phyloP scores from a whole-genome alignment of 37 sponge, comb jelly and placozoan genomes.

The Mnemiopsis leidyi region DNA sequence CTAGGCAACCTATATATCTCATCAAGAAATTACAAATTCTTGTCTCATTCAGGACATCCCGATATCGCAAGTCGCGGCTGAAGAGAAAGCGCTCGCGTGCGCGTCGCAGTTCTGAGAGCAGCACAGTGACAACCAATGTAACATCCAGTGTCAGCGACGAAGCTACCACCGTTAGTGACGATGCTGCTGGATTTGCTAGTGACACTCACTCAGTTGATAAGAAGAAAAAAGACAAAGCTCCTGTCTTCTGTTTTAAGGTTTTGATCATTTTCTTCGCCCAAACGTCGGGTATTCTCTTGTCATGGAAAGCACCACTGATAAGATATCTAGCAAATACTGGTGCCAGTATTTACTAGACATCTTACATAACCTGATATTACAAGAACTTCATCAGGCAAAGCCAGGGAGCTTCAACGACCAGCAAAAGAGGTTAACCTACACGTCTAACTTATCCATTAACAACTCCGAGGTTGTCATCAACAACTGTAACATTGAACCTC shows the following conservation, averaged over 20 bases:
- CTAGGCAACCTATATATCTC: too few species aligned
- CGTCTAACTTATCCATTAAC: not conserved
- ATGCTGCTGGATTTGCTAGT: not conserved
- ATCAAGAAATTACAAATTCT: too few species aligned
- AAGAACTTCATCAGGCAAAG: too few species aligned
- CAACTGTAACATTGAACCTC: not conserved
- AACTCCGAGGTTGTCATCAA: not conserved
- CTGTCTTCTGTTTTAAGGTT: slow-evolving; percentile 59
- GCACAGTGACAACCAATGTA: not conserved
- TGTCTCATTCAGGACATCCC: slow-evolving; percentile 28
- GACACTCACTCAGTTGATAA: not conserved
- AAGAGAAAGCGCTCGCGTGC: not conserved
- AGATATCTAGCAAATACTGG: too few species aligned
- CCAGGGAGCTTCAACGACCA: slow-evolving; percentile 60
- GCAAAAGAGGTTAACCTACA: not conserved
- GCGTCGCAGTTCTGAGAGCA: slow-evolving; percentile 39
- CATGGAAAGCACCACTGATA: too few species aligned
- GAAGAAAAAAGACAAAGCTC: slow-evolving; percentile 39
- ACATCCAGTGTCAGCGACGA: not conserved
- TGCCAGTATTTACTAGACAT: too few species aligned
- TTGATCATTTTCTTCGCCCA: not conserved
- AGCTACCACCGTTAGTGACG: not conserved
- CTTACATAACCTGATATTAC: too few species aligned
- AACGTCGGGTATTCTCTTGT: too few species aligned
- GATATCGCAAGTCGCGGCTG: slow-evolving; percentile 43